Evolutionary conservation across 2,797 vertebrate genomes (phyloP).

Genomic region (Syngnathus acus): DNA sequence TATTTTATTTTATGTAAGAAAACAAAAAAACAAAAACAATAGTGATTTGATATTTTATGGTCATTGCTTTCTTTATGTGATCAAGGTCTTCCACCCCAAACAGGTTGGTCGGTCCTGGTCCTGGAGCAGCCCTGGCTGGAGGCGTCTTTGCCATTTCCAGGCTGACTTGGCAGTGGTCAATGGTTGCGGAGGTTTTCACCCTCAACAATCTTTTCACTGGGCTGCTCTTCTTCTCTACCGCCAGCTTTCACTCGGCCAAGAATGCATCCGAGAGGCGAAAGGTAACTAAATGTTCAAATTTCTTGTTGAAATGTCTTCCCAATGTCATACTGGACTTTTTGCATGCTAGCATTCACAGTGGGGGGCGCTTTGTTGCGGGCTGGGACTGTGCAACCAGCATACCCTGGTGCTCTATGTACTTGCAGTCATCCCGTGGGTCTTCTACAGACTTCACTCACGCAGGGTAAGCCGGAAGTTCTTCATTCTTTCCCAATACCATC

Average conservation of each 20-base stretch:
- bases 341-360: conserved; percentile 73
- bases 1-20: too few species aligned
- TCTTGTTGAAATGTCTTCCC: neutral
- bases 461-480: conserved; percentile 63
- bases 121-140: conserved; percentile 86
- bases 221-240: conserved; percentile 81
- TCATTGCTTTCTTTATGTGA: too few species aligned
- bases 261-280: conserved; percentile 77
- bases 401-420: conserved; percentile 82
- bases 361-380: conserved; percentile 87
- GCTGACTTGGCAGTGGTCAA: conserved; percentile 96
- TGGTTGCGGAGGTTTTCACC: conserved; percentile 91
- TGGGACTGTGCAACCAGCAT: conserved; percentile 94
- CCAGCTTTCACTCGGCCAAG: conserved; percentile 76
- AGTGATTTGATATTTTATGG: too few species aligned
- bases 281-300: conserved; percentile 64
- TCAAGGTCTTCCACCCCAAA: too few species aligned
- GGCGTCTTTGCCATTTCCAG: conserved; percentile 89
- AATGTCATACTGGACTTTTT: conserved; percentile 4
- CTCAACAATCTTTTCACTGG: conserved; percentile 96
- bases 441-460: conserved; percentile 67
- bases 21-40: too few species aligned
- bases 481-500: neutral
- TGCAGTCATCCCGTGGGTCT: conserved; percentile 82
- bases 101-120: conserved; percentile 82